These are phyloP conservation scores for Lasioglossum vierecki DNA, from an alignment of 2,888 invertebrate species.

Conservation along the genomic window DNA sequence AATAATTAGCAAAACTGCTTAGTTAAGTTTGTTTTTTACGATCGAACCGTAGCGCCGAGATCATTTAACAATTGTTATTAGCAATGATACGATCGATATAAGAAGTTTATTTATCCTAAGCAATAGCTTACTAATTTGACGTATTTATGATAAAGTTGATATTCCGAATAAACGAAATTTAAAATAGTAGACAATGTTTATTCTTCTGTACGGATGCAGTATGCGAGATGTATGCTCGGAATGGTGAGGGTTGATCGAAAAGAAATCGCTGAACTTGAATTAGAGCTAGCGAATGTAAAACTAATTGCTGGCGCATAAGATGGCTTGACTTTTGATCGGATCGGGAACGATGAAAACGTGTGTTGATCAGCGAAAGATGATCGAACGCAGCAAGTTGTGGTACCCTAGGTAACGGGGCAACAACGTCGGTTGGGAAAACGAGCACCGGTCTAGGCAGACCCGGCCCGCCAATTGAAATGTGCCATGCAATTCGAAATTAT, in stretches of 20 bases:
- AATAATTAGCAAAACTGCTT: too few relatives aligned
- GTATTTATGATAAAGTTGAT: too few relatives aligned
- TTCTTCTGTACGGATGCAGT: not conserved
- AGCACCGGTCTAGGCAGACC: conserved; percentile 63
- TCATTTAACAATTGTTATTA: too few relatives aligned
- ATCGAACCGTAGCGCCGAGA: too few relatives aligned
- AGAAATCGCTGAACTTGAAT: not conserved
- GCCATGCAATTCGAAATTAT: conserved; percentile 74
- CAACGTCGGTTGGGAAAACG: conserved; percentile 60
- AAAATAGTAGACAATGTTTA: not conserved
- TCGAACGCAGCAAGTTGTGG: not conserved
- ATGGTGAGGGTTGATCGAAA: not conserved
- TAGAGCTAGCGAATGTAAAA: not conserved
- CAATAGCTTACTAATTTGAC: too few relatives aligned
- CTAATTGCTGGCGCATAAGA: not conserved
- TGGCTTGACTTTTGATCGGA: not conserved
- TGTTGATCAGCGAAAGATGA: not conserved
- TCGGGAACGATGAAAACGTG: not conserved
- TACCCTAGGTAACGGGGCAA: conserved; percentile 28
- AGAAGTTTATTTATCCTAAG: too few relatives aligned
- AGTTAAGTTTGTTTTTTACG: too few relatives aligned
- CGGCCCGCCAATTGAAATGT: conserved; percentile 65
- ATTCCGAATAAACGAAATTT: too few relatives aligned
- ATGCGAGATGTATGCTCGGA: not conserved
- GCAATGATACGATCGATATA: too few relatives aligned